Evolutionary conservation across 2,113 vertebrate species (phyloP).

Genomic region (Onychorhynchus coronatus): DNA sequence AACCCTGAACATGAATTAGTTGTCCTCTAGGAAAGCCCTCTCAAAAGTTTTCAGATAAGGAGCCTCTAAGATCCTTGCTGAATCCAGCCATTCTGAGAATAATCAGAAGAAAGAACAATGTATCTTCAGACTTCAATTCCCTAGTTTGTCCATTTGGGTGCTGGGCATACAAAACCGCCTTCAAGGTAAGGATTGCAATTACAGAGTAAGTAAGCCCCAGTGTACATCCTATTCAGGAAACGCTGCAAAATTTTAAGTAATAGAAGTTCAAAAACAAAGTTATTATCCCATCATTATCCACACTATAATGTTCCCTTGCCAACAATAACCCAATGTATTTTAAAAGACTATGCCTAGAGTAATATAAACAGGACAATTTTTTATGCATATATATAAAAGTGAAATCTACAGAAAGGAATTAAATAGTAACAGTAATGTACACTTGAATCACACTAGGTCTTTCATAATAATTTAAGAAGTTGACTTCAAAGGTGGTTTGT

Average conservation of each 20-base stretch:
- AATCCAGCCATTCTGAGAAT: not conserved
- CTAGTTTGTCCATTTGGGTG: slow-evolving; percentile 1
- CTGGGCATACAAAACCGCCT: not conserved
- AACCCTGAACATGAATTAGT: not conserved
- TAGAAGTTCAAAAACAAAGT: slow-evolving; percentile 50
- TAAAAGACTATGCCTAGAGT: slow-evolving; percentile 24
- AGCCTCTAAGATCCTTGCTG: not conserved
- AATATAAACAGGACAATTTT: slow-evolving; percentile 50
- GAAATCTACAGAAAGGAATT: slow-evolving; percentile 10
- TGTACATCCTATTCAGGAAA: not conserved
- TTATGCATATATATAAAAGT: slow-evolving; percentile 12
- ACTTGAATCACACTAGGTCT: not conserved
- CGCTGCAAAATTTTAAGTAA: slow-evolving; percentile 51
- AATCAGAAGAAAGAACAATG: slow-evolving; percentile 12
- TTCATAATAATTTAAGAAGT: not conserved
- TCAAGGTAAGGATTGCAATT: slow-evolving; percentile 39
- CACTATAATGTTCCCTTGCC: not conserved
- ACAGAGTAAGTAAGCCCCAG: slow-evolving; percentile 9
- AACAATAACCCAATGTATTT: slow-evolving; percentile 40
- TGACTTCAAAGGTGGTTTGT: not conserved
- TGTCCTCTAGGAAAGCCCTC: not conserved
- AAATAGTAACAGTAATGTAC: slow-evolving; percentile 4
- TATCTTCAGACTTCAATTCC: not conserved
- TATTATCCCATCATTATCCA: slow-evolving; percentile 44
- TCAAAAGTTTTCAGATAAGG: not conserved